Evolutionary conservation across 2,888 invertebrate species (phyloP), one percentile per base, ranked within the genome.

Genomic region (Melanophora roralis): DNA sequence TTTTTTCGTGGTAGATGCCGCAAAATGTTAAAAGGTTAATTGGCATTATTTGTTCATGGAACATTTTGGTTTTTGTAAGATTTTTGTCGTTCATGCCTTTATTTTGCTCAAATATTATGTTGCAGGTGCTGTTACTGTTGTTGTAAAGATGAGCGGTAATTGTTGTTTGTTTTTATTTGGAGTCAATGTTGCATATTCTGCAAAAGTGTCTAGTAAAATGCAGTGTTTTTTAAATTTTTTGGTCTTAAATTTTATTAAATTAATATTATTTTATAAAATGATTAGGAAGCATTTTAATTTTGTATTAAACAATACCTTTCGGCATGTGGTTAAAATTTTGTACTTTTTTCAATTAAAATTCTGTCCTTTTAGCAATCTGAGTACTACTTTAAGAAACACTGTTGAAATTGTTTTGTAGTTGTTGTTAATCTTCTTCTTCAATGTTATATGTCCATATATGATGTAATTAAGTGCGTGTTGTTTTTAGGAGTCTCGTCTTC

Each of bases 1-100:
- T 23, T 8, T 34, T 53, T 67, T 67, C 8, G 57, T 40, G 21
- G 51, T 51, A 65, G 62, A 74, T 72, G 72, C 62, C 60, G 62
- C 72, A 55, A 71, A 80, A 82, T 82, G 82, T 80, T 82, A 82
- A 82, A 82, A 82, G 82, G 82, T 82, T 82, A 82, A 82, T 82
- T 82, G 82, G 82, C 78, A 80, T 82, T 80, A 78, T 82, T 82
- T 82, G 79, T 79, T 73, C 81, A 78, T 74, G 55, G 55, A 69
- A 45, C 55, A 64, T 51, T 80, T 62, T n/a, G 51, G n/a, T 40
- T 40, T 23, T 53, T 62, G 36, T 67, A 43, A 12, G 40, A 40
- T 55, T 65, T 72, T 72, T 55, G 40, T 59, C 57, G 49, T 65
- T 57, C 69, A 57, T 77, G 68, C 73, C 77, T 75, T 72, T 38